Evolutionary conservation across 2,797 vertebrate genomes (phyloP).

Genomic region (Fistularia tabacaria): DNA sequence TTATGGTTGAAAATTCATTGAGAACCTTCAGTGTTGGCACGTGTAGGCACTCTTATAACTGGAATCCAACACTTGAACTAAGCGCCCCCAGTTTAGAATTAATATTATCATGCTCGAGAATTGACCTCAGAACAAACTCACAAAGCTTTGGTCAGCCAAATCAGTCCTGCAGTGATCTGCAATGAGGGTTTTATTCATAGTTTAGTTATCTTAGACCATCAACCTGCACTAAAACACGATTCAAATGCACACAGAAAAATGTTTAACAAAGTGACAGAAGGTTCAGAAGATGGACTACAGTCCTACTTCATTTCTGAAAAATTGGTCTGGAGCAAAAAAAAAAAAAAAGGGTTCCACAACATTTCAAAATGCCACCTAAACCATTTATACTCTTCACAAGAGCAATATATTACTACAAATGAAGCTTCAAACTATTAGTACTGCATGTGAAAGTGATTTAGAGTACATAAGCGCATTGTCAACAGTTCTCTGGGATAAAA

Average conservation of each 20-base stretch:
- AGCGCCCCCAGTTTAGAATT: too few species aligned
- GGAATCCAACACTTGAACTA: too few species aligned
- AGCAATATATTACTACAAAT: constrained; percentile 1
- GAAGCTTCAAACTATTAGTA: constrained; percentile 18
- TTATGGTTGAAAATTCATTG: too few species aligned
- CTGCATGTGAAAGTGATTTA: constrained; percentile 11
- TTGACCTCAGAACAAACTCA: too few species aligned
- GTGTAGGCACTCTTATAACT: too few species aligned
- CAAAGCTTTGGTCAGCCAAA: constrained; percentile 4
- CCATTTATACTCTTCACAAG: constrained; percentile 14
- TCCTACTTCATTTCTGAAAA: constrained; percentile 11
- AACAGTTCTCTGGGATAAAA: constrained; percentile 1
- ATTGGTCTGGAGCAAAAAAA: constrained; percentile 14
- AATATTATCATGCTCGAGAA: too few species aligned
- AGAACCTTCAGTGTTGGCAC: too few species aligned
- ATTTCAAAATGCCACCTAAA: constrained; percentile 20
- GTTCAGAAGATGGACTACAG: constrained; percentile 28
- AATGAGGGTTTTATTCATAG: background rate
- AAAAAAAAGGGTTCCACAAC: constrained; percentile 23
- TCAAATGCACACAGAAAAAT: constrained; percentile 23
- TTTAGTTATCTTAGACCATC: constrained; percentile 32
- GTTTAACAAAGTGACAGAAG: constrained; percentile 10
- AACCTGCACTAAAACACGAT: constrained; percentile 68
- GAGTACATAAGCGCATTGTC: constrained; percentile 7
- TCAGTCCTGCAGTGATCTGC: constrained; percentile 1